A percentile compares a stretch with the other conserved stretches of the same genome.
These are phyloP conservation scores for Empidonax alnorum DNA, from an alignment of 2,113 vertebrate genomes.

Conservation along the genomic window DNA sequence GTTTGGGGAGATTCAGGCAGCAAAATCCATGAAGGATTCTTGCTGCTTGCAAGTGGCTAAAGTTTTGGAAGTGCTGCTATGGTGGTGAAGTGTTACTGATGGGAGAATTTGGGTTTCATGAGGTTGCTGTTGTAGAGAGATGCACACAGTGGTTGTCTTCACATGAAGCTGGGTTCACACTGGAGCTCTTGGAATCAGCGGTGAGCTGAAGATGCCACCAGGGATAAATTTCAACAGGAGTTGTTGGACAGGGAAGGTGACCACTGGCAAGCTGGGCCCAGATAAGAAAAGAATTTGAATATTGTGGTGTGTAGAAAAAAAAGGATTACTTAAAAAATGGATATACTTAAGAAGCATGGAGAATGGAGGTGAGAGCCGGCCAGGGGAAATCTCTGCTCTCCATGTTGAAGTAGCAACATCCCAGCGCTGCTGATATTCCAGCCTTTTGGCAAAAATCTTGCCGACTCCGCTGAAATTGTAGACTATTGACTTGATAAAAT, in stretches of 20 bases:
- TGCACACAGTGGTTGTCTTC: too few species aligned
- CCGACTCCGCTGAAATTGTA: not conserved
- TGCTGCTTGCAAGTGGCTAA: not conserved
- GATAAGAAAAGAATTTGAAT: not conserved
- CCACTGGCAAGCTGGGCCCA: not conserved
- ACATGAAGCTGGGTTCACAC: fast-evolving
- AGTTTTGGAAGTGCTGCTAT: not conserved
- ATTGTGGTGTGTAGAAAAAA: not conserved
- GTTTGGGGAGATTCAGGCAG: not conserved
- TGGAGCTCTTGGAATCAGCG: not conserved
- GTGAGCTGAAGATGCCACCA: not conserved
- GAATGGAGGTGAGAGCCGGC: not conserved
- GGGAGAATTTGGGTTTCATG: not conserved
- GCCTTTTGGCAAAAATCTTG: not conserved
- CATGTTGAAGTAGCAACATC: not conserved
- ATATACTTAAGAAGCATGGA: not conserved
- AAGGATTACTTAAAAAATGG: too few species aligned
- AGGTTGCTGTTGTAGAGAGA: not conserved
- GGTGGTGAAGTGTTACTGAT: fast-evolving
- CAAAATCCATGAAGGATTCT: not conserved
- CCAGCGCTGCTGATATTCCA: fast-evolving
- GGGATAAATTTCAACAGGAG: not conserved
- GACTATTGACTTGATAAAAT: not conserved
- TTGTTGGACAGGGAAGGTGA: not conserved
- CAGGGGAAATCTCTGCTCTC: not conserved